Conservation (phyloP, 2,113 vertebrate genomes). For the Accipiter cooperii region DNA sequence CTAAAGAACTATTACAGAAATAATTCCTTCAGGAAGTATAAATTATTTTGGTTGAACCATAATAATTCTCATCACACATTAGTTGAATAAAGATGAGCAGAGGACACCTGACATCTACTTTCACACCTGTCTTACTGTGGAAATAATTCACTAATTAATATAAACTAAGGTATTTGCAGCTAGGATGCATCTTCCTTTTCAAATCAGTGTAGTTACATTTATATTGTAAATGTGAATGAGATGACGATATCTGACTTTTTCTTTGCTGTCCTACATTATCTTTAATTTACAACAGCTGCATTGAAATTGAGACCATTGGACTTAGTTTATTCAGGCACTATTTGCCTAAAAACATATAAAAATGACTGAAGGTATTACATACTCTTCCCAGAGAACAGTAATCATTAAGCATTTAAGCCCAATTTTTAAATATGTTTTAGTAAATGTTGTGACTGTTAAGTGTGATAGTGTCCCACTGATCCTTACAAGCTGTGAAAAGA, state of each 20-base stretch:
- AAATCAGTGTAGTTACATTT: background rate
- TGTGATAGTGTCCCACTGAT: background rate
- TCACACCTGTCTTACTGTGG: background rate
- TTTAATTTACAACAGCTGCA: background rate
- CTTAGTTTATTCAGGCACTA: background rate
- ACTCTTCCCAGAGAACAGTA: background rate
- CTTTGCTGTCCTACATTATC: background rate
- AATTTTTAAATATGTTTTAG: background rate
- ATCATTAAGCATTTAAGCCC: background rate
- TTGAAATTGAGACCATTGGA: background rate
- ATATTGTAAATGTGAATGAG: background rate
- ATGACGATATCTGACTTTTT: background rate
- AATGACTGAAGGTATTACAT: background rate
- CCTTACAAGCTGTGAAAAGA: background rate
- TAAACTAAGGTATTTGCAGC: background rate
- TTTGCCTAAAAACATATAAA: background rate
- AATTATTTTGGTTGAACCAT: background rate
- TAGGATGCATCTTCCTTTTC: background rate
- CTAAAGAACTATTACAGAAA: background rate
- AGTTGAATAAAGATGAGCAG: background rate
- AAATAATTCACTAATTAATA: background rate
- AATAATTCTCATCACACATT: background rate
- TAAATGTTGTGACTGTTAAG: background rate
- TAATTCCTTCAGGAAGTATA: background rate
- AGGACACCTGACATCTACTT: constrained; percentile 27